Percentiles rank a stretch among this genome's conserved stretches.
phyloP scores from a whole-genome alignment of 1,140 invertebrate genomes.

The Megalonaias nervosa region DNA sequence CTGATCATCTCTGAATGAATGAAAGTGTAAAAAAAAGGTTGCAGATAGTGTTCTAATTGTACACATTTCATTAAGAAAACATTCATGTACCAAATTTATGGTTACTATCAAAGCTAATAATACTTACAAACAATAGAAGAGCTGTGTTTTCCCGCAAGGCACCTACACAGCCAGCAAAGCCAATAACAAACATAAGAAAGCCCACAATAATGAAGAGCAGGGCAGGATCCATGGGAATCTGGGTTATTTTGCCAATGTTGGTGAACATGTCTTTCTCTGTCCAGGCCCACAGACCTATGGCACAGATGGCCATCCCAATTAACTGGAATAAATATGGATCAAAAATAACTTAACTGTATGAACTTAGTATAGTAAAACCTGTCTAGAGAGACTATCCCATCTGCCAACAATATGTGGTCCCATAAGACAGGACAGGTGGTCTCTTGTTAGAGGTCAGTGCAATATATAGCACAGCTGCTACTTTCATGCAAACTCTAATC shows the following conservation, averaged over 20 bases:
- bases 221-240: conserved; percentile 93
- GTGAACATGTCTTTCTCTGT: conserved; percentile 97
- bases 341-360: no score
- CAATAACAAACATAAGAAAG: conserved; percentile 92
- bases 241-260: conserved; percentile 89
- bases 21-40: no score
- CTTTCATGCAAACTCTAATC: no score
- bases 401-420: no score
- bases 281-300: conserved; percentile 97
- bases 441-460: no score
- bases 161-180: conserved; percentile 95
- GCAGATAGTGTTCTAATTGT: background rate
- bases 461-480: no score
- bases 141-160: conserved; percentile 83
- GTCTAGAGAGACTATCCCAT: no score
- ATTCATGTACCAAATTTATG: background rate
- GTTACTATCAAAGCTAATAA: background rate
- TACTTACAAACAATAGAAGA: conserved; percentile 80
- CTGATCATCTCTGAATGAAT: no score
- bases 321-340: conserved; percentile 77
- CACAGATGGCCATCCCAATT: conserved; percentile 86
- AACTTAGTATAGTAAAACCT: no score
- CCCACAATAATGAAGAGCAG: conserved; percentile 95
- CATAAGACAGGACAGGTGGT: no score
- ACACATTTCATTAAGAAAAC: background rate